A percentile compares a stretch with the other conserved stretches of the same genome.
phyloP scores from a whole-genome alignment of 2,888 invertebrate species.

The Lordiphosa andalusiaca region DNA sequence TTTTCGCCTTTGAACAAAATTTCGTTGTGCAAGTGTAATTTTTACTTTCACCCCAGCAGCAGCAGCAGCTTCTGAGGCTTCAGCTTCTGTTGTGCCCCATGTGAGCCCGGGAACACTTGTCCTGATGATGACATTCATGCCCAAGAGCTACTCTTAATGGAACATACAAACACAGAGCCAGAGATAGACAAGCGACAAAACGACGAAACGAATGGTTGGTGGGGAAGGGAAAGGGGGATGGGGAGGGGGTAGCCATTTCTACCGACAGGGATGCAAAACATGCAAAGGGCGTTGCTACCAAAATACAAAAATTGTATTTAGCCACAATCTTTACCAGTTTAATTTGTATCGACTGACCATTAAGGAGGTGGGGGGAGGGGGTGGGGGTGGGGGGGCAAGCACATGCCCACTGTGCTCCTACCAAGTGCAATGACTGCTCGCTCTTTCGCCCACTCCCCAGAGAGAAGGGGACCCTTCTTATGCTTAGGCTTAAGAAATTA shows the following conservation, averaged over 20 bases:
- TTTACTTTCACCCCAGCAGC: conserved; percentile 67
- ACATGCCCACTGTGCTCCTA: not conserved
- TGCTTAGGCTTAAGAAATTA: conserved; percentile 53
- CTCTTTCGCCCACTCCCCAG: conserved; percentile 2
- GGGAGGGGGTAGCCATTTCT: not conserved
- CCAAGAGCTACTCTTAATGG: conserved; percentile 69
- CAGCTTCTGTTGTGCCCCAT: conserved; percentile 30
- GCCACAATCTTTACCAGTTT: not conserved
- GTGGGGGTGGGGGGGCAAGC: too few relatives aligned
- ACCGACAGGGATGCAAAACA: not conserved
- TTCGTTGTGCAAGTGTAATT: conserved; percentile 51
- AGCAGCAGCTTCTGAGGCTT: conserved; percentile 10
- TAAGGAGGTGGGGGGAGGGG: not conserved
- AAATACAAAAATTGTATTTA: not conserved
- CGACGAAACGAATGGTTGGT: conserved; percentile 14
- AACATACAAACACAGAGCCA: conserved; percentile 28
- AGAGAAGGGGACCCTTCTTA: not conserved
- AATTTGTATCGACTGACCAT: not conserved
- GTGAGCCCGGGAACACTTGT: conserved; percentile 58
- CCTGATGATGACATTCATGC: conserved; percentile 72
- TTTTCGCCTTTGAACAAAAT: conserved; percentile 43
- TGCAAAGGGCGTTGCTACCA: conserved; percentile 2
- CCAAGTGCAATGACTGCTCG: conserved; percentile 11
- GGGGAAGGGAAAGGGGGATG: not conserved
- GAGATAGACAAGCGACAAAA: conserved; percentile 40